Percentiles rank a stretch among this genome's conserved stretches.
phyloP scores from a whole-genome alignment of 2,113 vertebrate species.

The Neodon shergylaensis region DNA sequence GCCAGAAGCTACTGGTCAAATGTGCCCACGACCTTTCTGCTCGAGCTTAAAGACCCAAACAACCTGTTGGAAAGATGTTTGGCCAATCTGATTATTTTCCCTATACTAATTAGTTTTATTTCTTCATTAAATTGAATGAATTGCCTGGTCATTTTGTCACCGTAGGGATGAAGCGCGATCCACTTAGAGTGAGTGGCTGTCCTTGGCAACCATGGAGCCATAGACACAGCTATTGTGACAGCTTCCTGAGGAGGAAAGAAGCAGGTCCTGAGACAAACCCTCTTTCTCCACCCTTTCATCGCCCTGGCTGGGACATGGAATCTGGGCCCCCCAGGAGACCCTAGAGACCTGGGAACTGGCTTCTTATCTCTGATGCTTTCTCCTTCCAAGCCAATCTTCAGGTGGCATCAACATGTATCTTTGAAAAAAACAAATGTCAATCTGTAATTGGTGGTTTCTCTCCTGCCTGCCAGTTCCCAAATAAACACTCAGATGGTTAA shows the following conservation, averaged over 20 bases:
- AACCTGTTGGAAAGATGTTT: constrained; percentile 55
- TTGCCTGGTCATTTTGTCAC: constrained; percentile 44
- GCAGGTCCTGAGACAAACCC: rapidly evolving
- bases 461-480: no score
- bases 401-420: rapidly evolving
- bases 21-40: constrained; percentile 44
- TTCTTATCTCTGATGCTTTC: rapidly evolving
- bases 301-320: no score
- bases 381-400: neutral
- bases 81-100: constrained; percentile 72
- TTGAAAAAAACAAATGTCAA: neutral
- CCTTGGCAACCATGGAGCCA: neutral
- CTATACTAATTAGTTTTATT: constrained; percentile 71
- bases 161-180: constrained; percentile 13
- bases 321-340: neutral
- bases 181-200: neutral
- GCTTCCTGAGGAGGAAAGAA: neutral
- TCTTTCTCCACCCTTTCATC: neutral
- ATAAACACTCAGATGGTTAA: no score
- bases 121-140: constrained; percentile 66
- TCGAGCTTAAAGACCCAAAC: constrained; percentile 8
- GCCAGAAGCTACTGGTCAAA: constrained; percentile 51
- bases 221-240: neutral
- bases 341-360: neutral
- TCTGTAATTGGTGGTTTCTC: no score